Evolutionary conservation across 2,113 vertebrate species (phyloP).

Genomic region (Apus apus): DNA sequence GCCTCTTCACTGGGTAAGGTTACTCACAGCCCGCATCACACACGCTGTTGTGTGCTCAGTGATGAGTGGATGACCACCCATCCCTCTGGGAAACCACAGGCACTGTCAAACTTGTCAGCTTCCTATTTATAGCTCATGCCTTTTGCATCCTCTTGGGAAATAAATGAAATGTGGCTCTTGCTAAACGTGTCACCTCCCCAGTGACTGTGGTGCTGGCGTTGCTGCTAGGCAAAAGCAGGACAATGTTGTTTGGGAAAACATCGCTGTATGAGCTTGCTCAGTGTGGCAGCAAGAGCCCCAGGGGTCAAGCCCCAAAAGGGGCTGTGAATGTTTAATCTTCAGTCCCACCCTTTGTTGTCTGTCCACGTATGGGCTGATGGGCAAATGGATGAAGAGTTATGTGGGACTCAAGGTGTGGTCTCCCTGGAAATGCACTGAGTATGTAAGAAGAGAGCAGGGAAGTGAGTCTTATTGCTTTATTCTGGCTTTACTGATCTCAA

Average conservation of each 20-base stretch:
- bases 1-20: background rate
- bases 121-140: background rate
- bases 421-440: background rate
- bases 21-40: background rate
- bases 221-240: fast-evolving
- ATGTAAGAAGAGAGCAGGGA: background rate
- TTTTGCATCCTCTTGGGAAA: background rate
- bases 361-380: background rate
- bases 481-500: background rate
- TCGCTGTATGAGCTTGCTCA: fast-evolving
- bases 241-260: fast-evolving
- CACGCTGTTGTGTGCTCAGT: background rate
- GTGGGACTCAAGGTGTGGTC: fast-evolving
- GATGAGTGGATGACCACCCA: background rate
- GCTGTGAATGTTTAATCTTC: background rate
- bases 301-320: background rate
- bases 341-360: background rate
- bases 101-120: background rate
- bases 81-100: background rate
- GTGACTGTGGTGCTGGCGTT: fast-evolving
- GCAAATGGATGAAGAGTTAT: fast-evolving
- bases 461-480: background rate
- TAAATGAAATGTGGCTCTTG: background rate
- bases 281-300: fast-evolving
- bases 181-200: background rate